Percentiles rank a stretch among this genome's conserved stretches.
These are phyloP conservation scores for Eurypyga helias DNA, from an alignment of 2,113 vertebrate species.

Conservation along the genomic window DNA sequence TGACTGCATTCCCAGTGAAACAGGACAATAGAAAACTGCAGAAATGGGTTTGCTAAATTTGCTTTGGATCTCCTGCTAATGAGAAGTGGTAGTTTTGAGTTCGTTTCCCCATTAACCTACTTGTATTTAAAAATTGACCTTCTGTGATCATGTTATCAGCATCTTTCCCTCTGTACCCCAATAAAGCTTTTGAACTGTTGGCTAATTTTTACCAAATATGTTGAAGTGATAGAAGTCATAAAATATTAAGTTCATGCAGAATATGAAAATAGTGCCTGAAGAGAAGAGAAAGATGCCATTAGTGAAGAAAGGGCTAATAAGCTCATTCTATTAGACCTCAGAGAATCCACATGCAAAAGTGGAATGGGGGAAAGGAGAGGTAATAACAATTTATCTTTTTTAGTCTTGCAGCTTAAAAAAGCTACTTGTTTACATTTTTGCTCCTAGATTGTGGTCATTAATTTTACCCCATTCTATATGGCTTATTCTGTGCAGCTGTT, in stretches of 20 bases:
- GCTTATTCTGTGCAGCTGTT: constrained; percentile 22
- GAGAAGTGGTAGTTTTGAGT: background rate
- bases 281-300: background rate
- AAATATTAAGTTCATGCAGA: background rate
- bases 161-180: background rate
- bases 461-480: background rate
- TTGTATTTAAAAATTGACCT: background rate
- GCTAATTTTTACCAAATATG: background rate
- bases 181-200: background rate
- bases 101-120: background rate
- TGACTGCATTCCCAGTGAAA: background rate
- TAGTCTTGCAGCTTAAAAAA: background rate
- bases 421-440: background rate
- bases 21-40: background rate
- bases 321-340: background rate
- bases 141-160: background rate
- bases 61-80: background rate
- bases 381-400: background rate
- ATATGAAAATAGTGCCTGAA: background rate
- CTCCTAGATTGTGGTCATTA: background rate
- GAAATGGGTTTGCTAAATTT: background rate
- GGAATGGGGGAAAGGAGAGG: background rate
- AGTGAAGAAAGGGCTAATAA: background rate
- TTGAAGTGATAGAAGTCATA: background rate
- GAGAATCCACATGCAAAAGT: background rate